phyloP scores from a whole-genome alignment of 1,140 invertebrate species.

The Drosophila murphyi region DNA sequence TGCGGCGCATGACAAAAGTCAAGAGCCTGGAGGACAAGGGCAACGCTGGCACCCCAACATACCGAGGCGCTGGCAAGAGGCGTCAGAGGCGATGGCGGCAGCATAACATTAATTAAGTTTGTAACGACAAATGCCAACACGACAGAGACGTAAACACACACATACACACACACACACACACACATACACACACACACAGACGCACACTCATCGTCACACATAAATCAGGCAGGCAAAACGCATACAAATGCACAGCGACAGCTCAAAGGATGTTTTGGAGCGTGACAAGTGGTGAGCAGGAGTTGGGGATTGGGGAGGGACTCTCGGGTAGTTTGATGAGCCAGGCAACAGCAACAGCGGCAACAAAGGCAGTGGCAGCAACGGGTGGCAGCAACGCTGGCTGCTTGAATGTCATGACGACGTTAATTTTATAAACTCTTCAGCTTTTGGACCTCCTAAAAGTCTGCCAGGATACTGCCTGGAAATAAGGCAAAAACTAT shows the following conservation, averaged over 20 bases:
- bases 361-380: not conserved
- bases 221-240: conserved; percentile 55
- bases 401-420: conserved; percentile 72
- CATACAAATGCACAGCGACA: conserved; percentile 52
- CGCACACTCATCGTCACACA: conserved; percentile 46
- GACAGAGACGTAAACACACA: conserved; percentile 52
- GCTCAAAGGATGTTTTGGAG: conserved; percentile 59
- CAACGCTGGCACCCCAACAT: conserved; percentile 1
- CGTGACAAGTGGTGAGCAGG: conserved; percentile 30
- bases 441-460: conserved; percentile 47
- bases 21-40: conserved; percentile 60
- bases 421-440: conserved; percentile 83
- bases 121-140: conserved; percentile 73
- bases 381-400: conserved; percentile 9
- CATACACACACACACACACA: conserved; percentile 18
- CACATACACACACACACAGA: conserved; percentile 11
- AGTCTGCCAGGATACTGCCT: conserved; percentile 9
- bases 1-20: conserved; percentile 56
- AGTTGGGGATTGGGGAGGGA: not conserved
- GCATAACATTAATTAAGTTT: conserved; percentile 75
- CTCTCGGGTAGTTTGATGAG: conserved; percentile 36
- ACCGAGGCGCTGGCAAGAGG: conserved; percentile 14
- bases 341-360: conserved; percentile 8
- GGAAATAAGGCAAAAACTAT: conserved; percentile 40
- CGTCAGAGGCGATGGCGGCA: conserved; percentile 56